Evolutionary conservation across 2,113 vertebrate genomes (phyloP).

Genomic region (Bettongia penicillata): DNA sequence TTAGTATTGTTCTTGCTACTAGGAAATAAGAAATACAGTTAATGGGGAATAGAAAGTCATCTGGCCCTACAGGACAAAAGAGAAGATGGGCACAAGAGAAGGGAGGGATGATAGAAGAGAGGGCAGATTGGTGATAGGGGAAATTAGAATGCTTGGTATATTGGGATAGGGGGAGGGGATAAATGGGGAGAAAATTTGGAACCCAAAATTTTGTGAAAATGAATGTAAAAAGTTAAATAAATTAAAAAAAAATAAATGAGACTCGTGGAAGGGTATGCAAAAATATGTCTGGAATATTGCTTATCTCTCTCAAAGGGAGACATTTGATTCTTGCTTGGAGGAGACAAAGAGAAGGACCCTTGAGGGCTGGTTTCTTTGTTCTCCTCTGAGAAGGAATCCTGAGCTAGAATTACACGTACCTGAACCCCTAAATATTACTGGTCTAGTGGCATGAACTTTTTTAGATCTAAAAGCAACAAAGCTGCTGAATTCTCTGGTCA

Average conservation of each 20-base stretch:
- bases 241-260: not conserved
- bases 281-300: not conserved
- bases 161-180: too few species aligned
- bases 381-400: not conserved
- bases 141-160: too few species aligned
- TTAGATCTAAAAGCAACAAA: not conserved
- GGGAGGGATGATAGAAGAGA: too few species aligned
- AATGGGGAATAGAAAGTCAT: too few species aligned
- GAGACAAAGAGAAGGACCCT: not conserved
- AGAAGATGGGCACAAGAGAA: too few species aligned
- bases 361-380: not conserved
- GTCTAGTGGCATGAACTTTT: not conserved
- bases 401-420: not conserved
- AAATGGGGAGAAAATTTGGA: too few species aligned
- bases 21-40: too few species aligned
- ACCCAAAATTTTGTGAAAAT: too few species aligned
- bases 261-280: not conserved
- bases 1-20: too few species aligned
- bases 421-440: not conserved
- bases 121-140: too few species aligned
- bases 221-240: too few species aligned
- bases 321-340: not conserved
- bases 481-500: not conserved
- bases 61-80: too few species aligned
- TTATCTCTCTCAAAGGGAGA: not conserved